Conservation (phyloP, 2,797 vertebrate species). For the Champsocephalus esox region DNA sequence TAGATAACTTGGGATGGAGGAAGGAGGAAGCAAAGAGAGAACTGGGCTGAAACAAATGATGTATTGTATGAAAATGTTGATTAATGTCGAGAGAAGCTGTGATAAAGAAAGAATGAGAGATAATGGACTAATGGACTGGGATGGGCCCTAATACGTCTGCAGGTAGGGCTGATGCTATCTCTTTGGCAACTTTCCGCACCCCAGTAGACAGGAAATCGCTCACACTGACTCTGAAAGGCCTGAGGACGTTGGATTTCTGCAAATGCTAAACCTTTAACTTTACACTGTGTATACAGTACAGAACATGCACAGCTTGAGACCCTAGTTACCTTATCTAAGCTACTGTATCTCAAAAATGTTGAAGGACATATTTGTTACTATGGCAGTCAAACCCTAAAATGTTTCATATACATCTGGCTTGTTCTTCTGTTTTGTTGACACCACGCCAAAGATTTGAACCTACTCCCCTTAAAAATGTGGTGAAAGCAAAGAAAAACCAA, state of each 20-base stretch:
- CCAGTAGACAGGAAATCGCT: constrained; percentile 51
- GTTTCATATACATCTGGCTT: too few relatives aligned
- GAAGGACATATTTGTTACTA: too few relatives aligned
- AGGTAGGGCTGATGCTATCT: constrained; percentile 66
- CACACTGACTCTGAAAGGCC: constrained; percentile 34
- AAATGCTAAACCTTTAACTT: constrained; percentile 24
- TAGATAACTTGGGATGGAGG: constrained; percentile 21
- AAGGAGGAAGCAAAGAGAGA: constrained; percentile 23
- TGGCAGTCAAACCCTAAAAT: too few relatives aligned
- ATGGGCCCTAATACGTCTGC: constrained; percentile 54
- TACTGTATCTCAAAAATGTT: too few relatives aligned
- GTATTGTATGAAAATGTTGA: constrained; percentile 35
- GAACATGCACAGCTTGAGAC: constrained; percentile 11
- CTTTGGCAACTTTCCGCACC: constrained; percentile 46
- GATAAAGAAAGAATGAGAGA: constrained; percentile 27
- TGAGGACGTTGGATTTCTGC: constrained; percentile 9
- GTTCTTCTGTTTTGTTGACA: too few relatives aligned
- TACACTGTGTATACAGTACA: constrained; percentile 10
- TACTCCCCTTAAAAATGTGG: too few relatives aligned
- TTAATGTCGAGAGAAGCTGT: constrained; percentile 19
- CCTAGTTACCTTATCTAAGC: neutral
- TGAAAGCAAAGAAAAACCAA: too few relatives aligned
- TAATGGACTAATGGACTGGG: constrained; percentile 58
- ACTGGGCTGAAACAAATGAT: constrained; percentile 16
- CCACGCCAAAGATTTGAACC: too few relatives aligned